Evolutionary conservation across 2,888 invertebrate species (phyloP).

Genomic region (Pammene fasciana): DNA sequence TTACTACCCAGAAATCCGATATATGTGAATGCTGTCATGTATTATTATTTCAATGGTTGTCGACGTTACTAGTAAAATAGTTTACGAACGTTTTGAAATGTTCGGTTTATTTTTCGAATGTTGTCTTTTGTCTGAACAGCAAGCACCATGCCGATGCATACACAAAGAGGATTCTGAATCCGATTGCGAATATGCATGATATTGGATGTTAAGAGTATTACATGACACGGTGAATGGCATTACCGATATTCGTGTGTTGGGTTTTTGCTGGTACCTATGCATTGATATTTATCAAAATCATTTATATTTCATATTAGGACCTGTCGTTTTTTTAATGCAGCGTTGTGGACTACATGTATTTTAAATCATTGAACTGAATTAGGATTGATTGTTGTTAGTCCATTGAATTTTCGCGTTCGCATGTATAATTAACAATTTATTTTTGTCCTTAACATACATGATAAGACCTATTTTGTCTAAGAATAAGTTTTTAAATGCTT

Average conservation of each 20-base stretch:
- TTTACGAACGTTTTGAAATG: constrained; percentile 2
- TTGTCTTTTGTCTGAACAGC: constrained; percentile 31
- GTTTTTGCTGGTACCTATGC: neutral
- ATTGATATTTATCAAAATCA: neutral
- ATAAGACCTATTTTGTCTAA: no score
- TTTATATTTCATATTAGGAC: neutral
- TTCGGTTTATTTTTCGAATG: constrained; percentile 17
- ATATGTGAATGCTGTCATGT: neutral
- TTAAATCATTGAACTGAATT: neutral
- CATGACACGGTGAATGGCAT: constrained; percentile 23
- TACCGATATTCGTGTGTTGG: constrained; percentile 5
- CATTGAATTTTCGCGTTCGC: no score
- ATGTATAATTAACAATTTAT: no score
- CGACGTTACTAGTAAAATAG: constrained; percentile 2
- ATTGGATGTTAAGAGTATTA: constrained; percentile 35
- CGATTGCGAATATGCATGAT: constrained; percentile 33
- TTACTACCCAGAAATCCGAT: neutral
- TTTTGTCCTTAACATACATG: no score
- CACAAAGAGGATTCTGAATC: constrained; percentile 35
- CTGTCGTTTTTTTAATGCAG: neutral
- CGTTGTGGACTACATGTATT: neutral
- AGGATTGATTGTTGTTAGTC: no score
- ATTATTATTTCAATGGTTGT: neutral
- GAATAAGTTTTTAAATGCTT: no score
- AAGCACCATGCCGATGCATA: constrained; percentile 35